Conservation (phyloP, 2,888 invertebrate genomes). For the Limnephilus rhombicus region DNA sequence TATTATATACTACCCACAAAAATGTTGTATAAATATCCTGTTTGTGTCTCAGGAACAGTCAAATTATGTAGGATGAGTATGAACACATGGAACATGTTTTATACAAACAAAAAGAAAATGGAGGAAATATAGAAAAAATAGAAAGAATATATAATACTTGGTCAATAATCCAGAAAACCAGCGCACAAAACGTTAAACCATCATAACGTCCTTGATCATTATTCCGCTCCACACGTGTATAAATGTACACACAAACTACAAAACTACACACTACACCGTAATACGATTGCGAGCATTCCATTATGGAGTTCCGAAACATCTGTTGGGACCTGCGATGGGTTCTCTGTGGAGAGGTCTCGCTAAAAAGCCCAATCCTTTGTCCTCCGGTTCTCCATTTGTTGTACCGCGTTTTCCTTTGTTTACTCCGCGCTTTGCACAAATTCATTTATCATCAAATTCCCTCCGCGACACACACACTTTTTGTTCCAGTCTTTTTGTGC, state of each 20-base stretch:
- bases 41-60: no score
- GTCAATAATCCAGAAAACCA: no score
- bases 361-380: conserved; percentile 50
- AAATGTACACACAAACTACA: background rate
- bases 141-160: no score
- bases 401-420: conserved; percentile 34
- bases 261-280: background rate
- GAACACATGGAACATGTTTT: no score
- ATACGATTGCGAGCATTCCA: background rate
- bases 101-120: no score
- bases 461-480: background rate
- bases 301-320: conserved; percentile 24
- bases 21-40: no score
- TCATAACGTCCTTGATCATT: no score
- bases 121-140: no score
- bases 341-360: conserved; percentile 32
- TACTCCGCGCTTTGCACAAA: conserved; percentile 37
- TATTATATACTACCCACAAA: no score
- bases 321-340: background rate
- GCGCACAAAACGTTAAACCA: no score
- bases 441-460: conserved; percentile 42
- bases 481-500: background rate
- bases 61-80: no score
- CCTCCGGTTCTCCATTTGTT: conserved; percentile 35
- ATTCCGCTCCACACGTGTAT: background rate